phyloP scores from a whole-genome alignment of 2,888 invertebrate genomes.

The Gari tellinella region DNA sequence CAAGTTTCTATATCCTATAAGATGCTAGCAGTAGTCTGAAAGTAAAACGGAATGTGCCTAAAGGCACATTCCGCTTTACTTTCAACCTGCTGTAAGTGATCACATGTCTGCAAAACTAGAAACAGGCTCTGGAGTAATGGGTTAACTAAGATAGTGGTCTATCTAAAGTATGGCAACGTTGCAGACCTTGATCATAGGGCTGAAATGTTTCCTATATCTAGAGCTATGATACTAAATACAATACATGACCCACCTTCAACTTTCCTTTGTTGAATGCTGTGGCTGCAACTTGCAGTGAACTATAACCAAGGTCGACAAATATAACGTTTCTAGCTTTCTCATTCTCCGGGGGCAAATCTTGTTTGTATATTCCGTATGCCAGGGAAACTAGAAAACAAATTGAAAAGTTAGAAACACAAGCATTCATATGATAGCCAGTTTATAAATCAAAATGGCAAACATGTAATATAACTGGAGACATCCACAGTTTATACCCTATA shows the following conservation, averaged over 20 bases:
- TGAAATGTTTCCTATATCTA: background rate
- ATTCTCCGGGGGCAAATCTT: slow-evolving; percentile 95
- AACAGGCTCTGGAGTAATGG: too few species aligned
- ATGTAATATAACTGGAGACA: too few species aligned
- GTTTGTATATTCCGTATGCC: slow-evolving; percentile 99
- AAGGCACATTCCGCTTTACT: too few species aligned
- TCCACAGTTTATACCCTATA: too few species aligned
- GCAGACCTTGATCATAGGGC: background rate
- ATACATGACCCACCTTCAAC: slow-evolving; percentile 87
- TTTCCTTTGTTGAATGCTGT: slow-evolving; percentile 98
- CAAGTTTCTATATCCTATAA: too few species aligned
- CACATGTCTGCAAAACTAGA: too few species aligned
- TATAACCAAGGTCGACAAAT: slow-evolving; percentile 98
- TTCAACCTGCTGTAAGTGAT: too few species aligned
- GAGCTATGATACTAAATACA: background rate
- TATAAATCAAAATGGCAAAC: too few species aligned
- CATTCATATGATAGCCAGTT: too few species aligned
- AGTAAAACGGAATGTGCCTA: too few species aligned
- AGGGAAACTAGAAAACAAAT: slow-evolving; percentile 89
- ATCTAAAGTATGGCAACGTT: background rate
- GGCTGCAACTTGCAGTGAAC: slow-evolving; percentile 93
- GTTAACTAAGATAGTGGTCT: background rate
- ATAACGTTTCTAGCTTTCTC: slow-evolving; percentile 94
- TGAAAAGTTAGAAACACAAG: too few species aligned
- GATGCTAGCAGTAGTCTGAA: too few species aligned